Conservation (phyloP, 2,113 vertebrate species). For the Candoia aspera region DNA sequence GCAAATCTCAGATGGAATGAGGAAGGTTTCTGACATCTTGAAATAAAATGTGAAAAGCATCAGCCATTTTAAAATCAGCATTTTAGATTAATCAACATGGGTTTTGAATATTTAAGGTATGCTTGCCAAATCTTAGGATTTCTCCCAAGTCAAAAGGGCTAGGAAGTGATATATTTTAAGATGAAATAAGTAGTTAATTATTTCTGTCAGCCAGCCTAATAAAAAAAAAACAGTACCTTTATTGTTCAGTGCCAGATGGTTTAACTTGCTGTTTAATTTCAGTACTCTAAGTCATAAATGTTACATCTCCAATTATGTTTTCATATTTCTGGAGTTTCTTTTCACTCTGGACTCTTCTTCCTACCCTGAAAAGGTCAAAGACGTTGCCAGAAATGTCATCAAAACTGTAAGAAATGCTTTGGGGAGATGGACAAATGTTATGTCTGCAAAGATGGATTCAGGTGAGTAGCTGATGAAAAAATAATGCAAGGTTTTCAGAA, state of each 20-base stretch:
- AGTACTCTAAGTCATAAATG: not conserved
- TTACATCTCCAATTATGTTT: accelerated
- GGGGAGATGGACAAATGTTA: constrained; percentile 82
- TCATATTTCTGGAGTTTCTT: not conserved
- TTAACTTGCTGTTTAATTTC: not conserved
- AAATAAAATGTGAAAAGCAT: not conserved
- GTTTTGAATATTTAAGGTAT: not conserved
- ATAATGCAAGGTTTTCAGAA: not conserved
- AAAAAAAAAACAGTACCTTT: not conserved
- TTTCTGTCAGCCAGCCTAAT: not conserved
- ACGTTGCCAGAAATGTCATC: constrained; percentile 83
- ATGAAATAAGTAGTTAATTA: not conserved
- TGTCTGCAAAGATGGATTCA: constrained; percentile 84
- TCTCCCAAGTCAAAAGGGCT: not conserved
- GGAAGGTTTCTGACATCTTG: not conserved
- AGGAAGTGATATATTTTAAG: not conserved
- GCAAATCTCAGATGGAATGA: not conserved
- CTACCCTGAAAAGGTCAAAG: constrained; percentile 77
- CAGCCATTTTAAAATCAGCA: not conserved
- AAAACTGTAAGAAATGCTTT: constrained; percentile 82
- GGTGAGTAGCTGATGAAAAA: constrained; percentile 69
- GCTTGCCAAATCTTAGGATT: not conserved
- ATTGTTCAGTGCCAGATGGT: not conserved
- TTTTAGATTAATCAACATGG: not conserved
- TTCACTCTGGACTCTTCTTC: constrained; percentile 39